Evolutionary conservation across 2,888 invertebrate genomes (phyloP), one percentile per base, ranked within the genome.

Genomic region (Trachelus stipa): DNA sequence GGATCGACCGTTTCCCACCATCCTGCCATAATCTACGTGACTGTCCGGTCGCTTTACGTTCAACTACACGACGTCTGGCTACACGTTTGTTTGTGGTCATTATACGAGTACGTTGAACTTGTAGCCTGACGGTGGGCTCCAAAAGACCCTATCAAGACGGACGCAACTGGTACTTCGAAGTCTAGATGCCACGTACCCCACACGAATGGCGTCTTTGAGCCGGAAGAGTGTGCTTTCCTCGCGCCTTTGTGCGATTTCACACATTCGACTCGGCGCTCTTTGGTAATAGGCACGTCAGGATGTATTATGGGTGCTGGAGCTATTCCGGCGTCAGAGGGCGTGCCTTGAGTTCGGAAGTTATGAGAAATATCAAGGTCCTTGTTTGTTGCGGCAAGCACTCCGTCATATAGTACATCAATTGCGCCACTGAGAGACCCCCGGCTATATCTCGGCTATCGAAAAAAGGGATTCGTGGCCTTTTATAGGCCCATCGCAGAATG

Each of bases 21-120:
- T 69, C 34, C 73, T 15, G 76, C 69, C 68, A 23, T 23, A 56
- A 56, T 56, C 34, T 69, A 73, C 74, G 79, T 73, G 75, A 69
- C 80, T 79, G 81, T 77, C 77, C 69, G 76, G 79, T 79, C 79
- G 79, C 74, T 78, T 76, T 76, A 79, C 76, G 76, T 76, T 76
- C 76, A 74, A 78, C 78, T 75, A 73, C 74, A 74, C 79, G 79
- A 77, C 82, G 81, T 84, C 71, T 34, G 76, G 85, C 85, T 87
- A 85, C 85, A 85, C 85, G 84, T 84, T 85, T 83, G 85, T 84
- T 85, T 84, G 87, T 82, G 84, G 87, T 87, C 87, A 87, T 87
- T 88, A 87, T 84, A 83, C 77, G 83, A 83, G 86, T 86, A 83
- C 88, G 78, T 87, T 88, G 88, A 88, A 88, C 87, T 77, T 74